phyloP scores from a whole-genome alignment of 1,140 invertebrate genomes.

The Eupristina koningsbergeri region DNA sequence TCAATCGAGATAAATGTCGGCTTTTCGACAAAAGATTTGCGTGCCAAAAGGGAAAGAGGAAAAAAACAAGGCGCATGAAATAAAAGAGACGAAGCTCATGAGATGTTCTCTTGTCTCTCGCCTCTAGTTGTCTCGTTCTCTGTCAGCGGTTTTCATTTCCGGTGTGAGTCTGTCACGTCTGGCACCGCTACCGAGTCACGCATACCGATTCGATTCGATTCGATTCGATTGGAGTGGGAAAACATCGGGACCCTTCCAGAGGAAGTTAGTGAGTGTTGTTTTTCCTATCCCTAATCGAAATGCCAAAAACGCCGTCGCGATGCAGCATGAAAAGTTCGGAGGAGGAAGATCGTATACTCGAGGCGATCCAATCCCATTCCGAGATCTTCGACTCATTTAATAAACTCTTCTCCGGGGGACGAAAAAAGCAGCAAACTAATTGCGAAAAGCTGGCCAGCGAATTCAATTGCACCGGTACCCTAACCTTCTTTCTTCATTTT shows the following conservation, averaged over 20 bases:
- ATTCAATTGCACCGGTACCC: constrained; percentile 40
- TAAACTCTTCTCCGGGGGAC: not conserved
- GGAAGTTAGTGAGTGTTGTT: not conserved
- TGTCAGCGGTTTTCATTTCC: constrained; percentile 22
- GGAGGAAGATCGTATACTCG: constrained; percentile 46
- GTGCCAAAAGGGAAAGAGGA: not conserved
- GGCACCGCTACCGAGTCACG: not conserved
- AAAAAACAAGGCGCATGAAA: constrained; percentile 9
- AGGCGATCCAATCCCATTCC: constrained; percentile 42
- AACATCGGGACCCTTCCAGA: not conserved
- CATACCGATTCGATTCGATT: too few species aligned
- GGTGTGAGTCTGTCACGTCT: not conserved
- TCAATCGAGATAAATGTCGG: too few species aligned
- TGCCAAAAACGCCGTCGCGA: constrained; percentile 18
- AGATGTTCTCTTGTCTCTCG: constrained; percentile 42
- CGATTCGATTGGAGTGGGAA: not conserved
- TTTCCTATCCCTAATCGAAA: not conserved
- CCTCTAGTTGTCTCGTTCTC: too few species aligned
- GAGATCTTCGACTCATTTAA: constrained; percentile 40
- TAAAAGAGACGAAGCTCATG: constrained; percentile 7
- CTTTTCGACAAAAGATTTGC: not conserved
- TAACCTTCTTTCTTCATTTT: not conserved
- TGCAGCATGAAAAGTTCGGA: not conserved
- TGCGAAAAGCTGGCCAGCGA: constrained; percentile 44
- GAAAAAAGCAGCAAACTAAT: constrained; percentile 24